These are phyloP conservation scores for Phenganax stokvisi DNA, from an alignment of 92 coral and sea anemone genomes.

Conservation along the genomic window DNA sequence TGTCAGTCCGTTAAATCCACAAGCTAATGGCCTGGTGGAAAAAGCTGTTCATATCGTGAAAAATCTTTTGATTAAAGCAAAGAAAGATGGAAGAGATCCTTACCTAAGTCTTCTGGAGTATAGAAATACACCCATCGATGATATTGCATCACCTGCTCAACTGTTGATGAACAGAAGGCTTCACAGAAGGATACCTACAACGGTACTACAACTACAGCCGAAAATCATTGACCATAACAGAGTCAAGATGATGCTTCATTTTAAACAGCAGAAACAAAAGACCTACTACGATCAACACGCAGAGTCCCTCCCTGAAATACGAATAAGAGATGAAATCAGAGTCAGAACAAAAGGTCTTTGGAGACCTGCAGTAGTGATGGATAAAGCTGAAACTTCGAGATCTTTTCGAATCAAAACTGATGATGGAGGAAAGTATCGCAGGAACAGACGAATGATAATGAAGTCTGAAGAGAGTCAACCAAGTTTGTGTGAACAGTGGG, in stretches of 20 bases:
- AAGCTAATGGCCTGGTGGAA: constrained; percentile 40
- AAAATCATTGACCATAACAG: not conserved
- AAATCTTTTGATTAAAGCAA: constrained; percentile 40
- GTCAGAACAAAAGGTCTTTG: constrained; percentile 8
- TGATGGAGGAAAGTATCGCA: constrained; percentile 30
- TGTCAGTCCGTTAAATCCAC: constrained; percentile 30
- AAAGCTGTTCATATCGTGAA: constrained; percentile 19
- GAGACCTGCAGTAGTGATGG: constrained; percentile 25
- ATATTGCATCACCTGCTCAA: constrained; percentile 40
- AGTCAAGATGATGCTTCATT: not conserved
- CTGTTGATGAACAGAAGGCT: constrained; percentile 47
- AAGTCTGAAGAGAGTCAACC: constrained; percentile 2
- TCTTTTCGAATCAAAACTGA: constrained; percentile 26
- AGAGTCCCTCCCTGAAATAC: not conserved
- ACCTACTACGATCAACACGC: not conserved
- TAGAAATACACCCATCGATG: constrained; percentile 47
- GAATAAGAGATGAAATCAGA: constrained; percentile 15
- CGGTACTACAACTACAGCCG: not conserved
- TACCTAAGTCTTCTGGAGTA: constrained; percentile 45
- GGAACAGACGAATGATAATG: constrained; percentile 22
- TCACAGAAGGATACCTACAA: constrained; percentile 32
- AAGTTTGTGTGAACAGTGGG: too few relatives aligned
- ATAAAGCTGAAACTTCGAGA: constrained; percentile 37
- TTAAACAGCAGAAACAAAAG: constrained; percentile 10
- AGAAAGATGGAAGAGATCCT: constrained; percentile 48